Evolutionary conservation across 2,113 vertebrate species (phyloP), one percentile per base, ranked within the genome.

Genomic region (Sinocyclocheilus maitianheensis): DNA sequence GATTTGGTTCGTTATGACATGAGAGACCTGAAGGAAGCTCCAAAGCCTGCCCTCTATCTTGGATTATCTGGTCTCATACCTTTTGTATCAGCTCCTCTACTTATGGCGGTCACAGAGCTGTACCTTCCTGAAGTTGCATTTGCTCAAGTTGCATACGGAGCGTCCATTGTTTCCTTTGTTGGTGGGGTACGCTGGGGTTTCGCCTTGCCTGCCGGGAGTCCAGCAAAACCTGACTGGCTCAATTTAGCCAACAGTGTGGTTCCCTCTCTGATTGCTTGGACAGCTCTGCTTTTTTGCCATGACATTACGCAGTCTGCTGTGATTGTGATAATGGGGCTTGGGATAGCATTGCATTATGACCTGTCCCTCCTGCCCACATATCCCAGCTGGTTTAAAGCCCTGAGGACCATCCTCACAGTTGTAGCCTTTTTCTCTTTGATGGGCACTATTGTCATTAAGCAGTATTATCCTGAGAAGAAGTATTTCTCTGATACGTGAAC

Each of bases 181-280:
- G 97, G 97, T 86, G 97, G 97, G 22, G 91, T 95, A 76, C 96
- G 96, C 26, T 99, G 98, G 97, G 97, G 98, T 6, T 98, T 97
- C 89, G 93, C 96, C 60, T 91, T 98, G 51, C 96, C 96, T 0
- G 95, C 95, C 22, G 90, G 92, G 37, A 98, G 97, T 92, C 96
- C 97, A 0, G 96, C 96, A 83, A 96, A 94, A 88, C 97, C 96
- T 5, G 96, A 98, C 90, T 97, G 96, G 94, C 88, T 94, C 92
- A 99, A 97, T 92, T 89, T 99, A 90, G 95, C 93, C 51, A 97
- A 96, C 20, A 93, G 97, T n/a, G 91, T 88, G 5, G 48, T 95
- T 74, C 96, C 95, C 20, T 84, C 95, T 16, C 6, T 98, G 4
- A 8, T 98, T 34, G 96, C 97, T 75, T 99, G 97, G 94, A 81